These are phyloP conservation scores for Ametastegia equiseti DNA, from an alignment of 2,888 invertebrate genomes.

Conservation along the genomic window DNA sequence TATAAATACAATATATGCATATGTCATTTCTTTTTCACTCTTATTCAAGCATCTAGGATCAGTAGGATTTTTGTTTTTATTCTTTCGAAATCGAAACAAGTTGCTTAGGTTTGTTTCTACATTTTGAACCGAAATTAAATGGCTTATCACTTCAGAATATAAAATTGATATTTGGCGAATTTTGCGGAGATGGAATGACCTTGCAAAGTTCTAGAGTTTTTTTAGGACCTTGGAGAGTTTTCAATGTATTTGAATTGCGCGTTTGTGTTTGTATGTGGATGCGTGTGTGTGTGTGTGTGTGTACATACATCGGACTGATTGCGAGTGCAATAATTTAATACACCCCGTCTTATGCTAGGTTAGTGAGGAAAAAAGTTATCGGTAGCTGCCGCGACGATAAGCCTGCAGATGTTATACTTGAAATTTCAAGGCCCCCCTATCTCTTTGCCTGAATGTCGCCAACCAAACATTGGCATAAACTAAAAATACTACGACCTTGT, in stretches of 20 bases:
- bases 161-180: too few species aligned
- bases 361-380: slow-evolving; percentile 65
- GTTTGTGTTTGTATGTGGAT: background rate
- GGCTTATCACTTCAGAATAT: too few species aligned
- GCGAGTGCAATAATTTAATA: background rate
- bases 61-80: too few species aligned
- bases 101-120: too few species aligned
- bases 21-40: too few species aligned
- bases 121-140: too few species aligned
- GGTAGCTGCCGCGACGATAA: slow-evolving; percentile 70
- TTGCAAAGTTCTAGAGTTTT: too few species aligned
- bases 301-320: background rate
- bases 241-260: background rate
- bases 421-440: slow-evolving; percentile 75
- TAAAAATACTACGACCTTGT: slow-evolving; percentile 75
- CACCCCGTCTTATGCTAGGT: slow-evolving; percentile 73
- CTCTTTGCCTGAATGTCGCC: slow-evolving; percentile 69
- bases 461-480: slow-evolving; percentile 74
- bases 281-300: background rate
- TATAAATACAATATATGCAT: too few species aligned
- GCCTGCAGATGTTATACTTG: slow-evolving; percentile 75
- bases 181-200: too few species aligned
- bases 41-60: too few species aligned
- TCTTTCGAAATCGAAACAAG: too few species aligned
- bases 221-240: too few species aligned